phyloP scores from a whole-genome alignment of 23 tunicate species.

The Pegea sp. region DNA sequence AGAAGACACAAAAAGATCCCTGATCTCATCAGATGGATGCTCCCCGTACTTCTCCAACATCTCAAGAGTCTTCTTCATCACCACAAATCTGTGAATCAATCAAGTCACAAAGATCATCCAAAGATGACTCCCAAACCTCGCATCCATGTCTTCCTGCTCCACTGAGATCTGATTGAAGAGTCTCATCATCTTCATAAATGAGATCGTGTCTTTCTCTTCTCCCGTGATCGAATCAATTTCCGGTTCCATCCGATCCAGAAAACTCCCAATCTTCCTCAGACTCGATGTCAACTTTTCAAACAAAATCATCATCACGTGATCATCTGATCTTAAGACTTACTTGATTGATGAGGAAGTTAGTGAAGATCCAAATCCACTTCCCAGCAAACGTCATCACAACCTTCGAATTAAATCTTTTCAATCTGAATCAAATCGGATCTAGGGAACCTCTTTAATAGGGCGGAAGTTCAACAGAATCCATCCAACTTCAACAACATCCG shows the following conservation, averaged over 20 bases:
- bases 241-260: slow-evolving; percentile 80
- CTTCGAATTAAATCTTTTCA: slow-evolving; percentile 11
- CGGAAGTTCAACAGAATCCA: slow-evolving; percentile 63
- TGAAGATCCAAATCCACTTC: slow-evolving; percentile 95
- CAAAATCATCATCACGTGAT: not conserved
- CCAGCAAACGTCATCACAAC: slow-evolving; percentile 85
- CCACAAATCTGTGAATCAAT: slow-evolving; percentile 25
- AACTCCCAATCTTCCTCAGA: slow-evolving; percentile 63
- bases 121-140: slow-evolving; percentile 15
- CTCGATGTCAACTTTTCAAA: slow-evolving; percentile 32
- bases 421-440: too few relatives aligned
- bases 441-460: slow-evolving; percentile 92
- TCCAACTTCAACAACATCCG: slow-evolving; percentile 49
- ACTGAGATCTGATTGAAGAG: slow-evolving; percentile 82
- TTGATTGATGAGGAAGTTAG: slow-evolving; percentile 62
- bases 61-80: slow-evolving; percentile 72
- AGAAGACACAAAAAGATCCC: slow-evolving; percentile 69
- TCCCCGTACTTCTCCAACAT: slow-evolving; percentile 75
- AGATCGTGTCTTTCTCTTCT: slow-evolving; percentile 71
- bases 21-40: slow-evolving; percentile 55
- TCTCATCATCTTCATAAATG: slow-evolving; percentile 97
- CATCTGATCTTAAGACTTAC: slow-evolving; percentile 9
- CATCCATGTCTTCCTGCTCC: slow-evolving; percentile 90
- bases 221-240: slow-evolving; percentile 94
- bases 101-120: not conserved